phyloP scores from a whole-genome alignment of 2,888 invertebrate genomes.

The Glaucopsyche alexis region DNA sequence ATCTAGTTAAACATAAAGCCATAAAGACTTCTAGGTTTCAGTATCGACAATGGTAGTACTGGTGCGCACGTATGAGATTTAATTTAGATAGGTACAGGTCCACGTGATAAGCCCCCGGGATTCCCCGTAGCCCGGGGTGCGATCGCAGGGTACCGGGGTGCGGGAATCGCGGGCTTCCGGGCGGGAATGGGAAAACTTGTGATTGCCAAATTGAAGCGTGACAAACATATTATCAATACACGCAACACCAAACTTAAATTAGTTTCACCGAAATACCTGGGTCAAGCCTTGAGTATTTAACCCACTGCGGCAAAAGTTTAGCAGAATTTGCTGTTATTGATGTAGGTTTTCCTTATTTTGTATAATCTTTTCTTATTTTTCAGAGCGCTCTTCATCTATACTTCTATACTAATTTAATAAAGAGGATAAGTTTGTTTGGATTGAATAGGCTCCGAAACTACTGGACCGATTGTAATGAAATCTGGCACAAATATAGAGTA shows the following conservation, averaged over 20 bases:
- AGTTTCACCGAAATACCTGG: constrained; percentile 2
- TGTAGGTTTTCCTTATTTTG: not conserved
- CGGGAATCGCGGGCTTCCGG: constrained; percentile 8
- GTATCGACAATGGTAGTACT: not conserved
- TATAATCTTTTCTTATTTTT: not conserved
- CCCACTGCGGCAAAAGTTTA: not conserved
- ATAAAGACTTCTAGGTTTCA: not conserved
- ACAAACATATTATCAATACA: constrained; percentile 12
- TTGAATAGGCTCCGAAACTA: too few species aligned
- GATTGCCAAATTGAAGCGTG: constrained; percentile 33
- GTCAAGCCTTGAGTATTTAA: not conserved
- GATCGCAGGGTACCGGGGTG: not conserved
- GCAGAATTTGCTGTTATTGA: not conserved
- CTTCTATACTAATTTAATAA: too few species aligned
- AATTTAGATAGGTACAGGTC: not conserved
- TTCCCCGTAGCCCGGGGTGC: not conserved
- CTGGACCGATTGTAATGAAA: too few species aligned
- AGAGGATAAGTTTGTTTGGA: too few species aligned
- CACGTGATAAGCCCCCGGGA: constrained; percentile 4
- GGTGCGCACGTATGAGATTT: constrained; percentile 1
- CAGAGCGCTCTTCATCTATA: too few species aligned
- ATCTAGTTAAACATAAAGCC: not conserved
- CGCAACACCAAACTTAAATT: constrained; percentile 6
- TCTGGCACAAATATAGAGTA: too few species aligned
- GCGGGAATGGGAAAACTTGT: constrained; percentile 30